Evolutionary conservation across 2,888 invertebrate species (phyloP).

Genomic region (Amblyteles armatorius): DNA sequence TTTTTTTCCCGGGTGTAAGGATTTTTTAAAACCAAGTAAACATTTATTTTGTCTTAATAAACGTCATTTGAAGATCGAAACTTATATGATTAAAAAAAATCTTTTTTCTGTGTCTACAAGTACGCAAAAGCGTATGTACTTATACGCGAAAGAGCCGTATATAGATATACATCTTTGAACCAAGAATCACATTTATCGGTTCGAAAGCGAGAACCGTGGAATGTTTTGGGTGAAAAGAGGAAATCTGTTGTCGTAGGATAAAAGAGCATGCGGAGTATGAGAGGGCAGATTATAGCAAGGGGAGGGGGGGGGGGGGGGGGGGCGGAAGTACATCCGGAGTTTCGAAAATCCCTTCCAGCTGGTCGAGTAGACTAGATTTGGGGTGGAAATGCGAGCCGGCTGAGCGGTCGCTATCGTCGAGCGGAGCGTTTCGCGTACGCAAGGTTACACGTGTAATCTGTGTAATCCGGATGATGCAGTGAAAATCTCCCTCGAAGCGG

Average conservation of each 20-base stretch:
- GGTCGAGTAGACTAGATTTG: background rate
- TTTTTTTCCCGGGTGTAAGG: no score
- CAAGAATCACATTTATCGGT: background rate
- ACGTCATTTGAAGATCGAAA: no score
- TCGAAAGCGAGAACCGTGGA: background rate
- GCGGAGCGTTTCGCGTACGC: conserved; percentile 41
- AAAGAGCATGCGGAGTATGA: background rate
- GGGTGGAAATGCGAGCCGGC: background rate
- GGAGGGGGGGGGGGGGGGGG: background rate
- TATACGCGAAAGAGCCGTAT: background rate
- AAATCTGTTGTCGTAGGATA: background rate
- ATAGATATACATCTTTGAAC: background rate
- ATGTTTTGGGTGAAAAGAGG: background rate
- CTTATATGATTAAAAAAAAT: no score
- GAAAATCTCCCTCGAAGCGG: background rate
- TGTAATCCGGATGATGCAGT: conserved; percentile 53
- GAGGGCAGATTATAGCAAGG: background rate
- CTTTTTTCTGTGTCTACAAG: no score
- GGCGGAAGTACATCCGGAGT: conserved; percentile 15
- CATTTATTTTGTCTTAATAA: no score
- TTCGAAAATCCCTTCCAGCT: conserved; percentile 7
- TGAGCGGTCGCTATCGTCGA: conserved; percentile 28
- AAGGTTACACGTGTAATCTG: conserved; percentile 58
- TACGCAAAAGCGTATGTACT: no score
- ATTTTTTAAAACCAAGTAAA: no score